Conservation (phyloP, 2,888 invertebrate genomes). For the Drosophila colorata region DNA sequence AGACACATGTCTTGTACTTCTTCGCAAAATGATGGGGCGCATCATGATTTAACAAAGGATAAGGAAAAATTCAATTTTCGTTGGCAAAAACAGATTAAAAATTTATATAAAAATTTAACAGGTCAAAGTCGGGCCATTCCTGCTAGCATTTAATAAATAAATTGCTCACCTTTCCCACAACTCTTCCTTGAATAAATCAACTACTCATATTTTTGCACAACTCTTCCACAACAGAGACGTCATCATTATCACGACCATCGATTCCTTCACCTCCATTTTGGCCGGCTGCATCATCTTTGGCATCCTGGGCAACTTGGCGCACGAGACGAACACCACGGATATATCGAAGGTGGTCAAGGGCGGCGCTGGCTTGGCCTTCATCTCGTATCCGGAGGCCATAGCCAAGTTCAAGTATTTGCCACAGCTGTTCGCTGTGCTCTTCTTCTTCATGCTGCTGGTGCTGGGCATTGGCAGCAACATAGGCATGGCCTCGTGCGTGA, state of each 20-base stretch:
- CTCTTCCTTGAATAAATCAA: background rate
- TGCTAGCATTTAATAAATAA: no score
- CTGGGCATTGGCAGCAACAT: slow-evolving; percentile 86
- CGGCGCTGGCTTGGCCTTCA: slow-evolving; percentile 93
- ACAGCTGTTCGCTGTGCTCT: slow-evolving; percentile 87
- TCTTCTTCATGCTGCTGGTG: slow-evolving; percentile 87
- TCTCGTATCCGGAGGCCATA: slow-evolving; percentile 89
- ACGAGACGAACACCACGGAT: slow-evolving; percentile 87
- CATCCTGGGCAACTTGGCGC: slow-evolving; percentile 92
- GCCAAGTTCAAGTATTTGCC: slow-evolving; percentile 86
- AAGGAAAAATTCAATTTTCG: no score
- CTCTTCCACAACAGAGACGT: slow-evolving; percentile 88
- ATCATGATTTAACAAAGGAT: no score
- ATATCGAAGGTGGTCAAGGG: slow-evolving; percentile 89
- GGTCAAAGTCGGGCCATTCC: no score
- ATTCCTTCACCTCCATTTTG: slow-evolving; percentile 92
- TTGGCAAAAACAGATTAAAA: no score
- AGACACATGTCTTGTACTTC: no score
- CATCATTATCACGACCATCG: slow-evolving; percentile 92
- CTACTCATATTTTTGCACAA: background rate
- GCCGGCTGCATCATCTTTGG: slow-evolving; percentile 94
- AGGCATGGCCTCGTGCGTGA: slow-evolving; percentile 85
- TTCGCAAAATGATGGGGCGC: no score
- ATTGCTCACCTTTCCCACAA: no score
- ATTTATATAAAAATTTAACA: no score